Evolutionary conservation across 2,113 vertebrate genomes (phyloP).

Genomic region (Heterochromis multidens): DNA sequence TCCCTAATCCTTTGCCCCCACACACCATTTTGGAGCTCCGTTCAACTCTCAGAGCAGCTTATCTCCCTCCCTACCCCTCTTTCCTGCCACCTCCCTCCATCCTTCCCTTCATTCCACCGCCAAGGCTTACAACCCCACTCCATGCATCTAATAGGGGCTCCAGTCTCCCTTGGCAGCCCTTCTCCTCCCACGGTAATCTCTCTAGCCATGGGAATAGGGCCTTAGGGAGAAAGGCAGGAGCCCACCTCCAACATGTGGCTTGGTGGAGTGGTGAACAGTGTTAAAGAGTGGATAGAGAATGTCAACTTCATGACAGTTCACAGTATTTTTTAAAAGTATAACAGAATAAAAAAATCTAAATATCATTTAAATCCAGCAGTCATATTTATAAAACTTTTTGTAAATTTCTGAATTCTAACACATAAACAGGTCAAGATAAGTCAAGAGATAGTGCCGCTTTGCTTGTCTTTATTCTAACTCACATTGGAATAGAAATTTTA

Average conservation of each 20-base stretch:
- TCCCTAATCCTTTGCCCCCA: constrained; percentile 76
- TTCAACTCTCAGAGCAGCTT: constrained; percentile 73
- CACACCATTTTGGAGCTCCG: constrained; percentile 70
- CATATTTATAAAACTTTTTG: background rate
- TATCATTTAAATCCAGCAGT: background rate
- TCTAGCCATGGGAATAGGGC: constrained; percentile 64
- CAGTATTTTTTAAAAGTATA: background rate
- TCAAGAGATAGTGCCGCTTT: background rate
- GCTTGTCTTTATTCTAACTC: background rate
- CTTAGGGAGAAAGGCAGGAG: constrained; percentile 38
- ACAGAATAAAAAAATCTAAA: background rate
- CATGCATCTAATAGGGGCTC: constrained; percentile 65
- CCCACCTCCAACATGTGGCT: constrained; percentile 70
- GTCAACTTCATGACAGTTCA: constrained; percentile 56
- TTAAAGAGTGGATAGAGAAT: constrained; percentile 21
- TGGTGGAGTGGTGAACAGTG: background rate
- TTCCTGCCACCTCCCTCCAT: constrained; percentile 60
- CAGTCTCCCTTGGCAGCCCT: constrained; percentile 60
- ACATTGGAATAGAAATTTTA: background rate
- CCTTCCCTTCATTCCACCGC: constrained; percentile 44
- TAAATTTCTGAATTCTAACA: background rate
- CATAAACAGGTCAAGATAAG: background rate
- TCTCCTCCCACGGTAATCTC: constrained; percentile 76
- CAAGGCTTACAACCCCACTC: constrained; percentile 58
- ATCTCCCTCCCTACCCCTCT: constrained; percentile 58